phyloP scores from a whole-genome alignment of 2,113 vertebrate species.

The Gracilinanus agilis region DNA sequence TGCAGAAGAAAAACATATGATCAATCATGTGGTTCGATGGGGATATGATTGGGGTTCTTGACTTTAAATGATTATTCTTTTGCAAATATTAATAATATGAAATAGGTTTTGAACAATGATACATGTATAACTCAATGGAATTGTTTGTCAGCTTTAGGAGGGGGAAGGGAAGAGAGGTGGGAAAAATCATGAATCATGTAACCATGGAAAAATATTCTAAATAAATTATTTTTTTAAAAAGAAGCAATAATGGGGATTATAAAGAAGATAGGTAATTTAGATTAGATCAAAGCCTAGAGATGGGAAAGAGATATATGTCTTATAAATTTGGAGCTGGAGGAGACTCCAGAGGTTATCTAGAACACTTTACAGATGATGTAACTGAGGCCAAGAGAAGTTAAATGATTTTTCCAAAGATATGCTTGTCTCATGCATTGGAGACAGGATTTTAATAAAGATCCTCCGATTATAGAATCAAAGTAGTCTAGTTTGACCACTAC shows the following conservation, averaged over 20 bases:
- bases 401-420: background rate
- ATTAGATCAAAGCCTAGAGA: background rate
- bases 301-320: background rate
- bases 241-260: background rate
- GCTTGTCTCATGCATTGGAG: background rate
- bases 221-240: background rate
- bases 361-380: background rate
- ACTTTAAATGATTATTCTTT: too few relatives aligned
- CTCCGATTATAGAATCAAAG: background rate
- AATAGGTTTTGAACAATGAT: too few relatives aligned
- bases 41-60: too few relatives aligned
- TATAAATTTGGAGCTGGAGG: background rate
- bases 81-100: too few relatives aligned
- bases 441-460: background rate
- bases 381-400: background rate
- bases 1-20: too few relatives aligned
- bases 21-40: too few relatives aligned
- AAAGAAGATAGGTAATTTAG: background rate
- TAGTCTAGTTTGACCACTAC: background rate
- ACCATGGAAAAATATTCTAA: too few relatives aligned
- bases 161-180: too few relatives aligned
- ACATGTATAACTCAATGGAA: too few relatives aligned
- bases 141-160: too few relatives aligned
- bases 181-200: too few relatives aligned
- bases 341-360: background rate